Conservation (phyloP, 2,797 vertebrate genomes). For the Sitta carolinensis region DNA sequence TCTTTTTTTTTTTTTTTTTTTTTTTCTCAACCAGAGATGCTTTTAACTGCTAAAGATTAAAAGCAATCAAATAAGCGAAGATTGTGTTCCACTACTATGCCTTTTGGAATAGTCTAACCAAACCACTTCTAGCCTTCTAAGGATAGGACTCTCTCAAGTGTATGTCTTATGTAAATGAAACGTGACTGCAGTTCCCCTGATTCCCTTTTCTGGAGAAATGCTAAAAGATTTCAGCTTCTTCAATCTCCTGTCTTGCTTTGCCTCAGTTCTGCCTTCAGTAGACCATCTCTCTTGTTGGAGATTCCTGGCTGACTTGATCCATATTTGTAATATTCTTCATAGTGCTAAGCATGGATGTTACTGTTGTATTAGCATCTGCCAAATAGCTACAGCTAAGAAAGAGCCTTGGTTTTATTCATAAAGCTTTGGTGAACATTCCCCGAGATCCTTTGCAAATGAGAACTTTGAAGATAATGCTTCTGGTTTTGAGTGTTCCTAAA, state of each 20-base stretch:
- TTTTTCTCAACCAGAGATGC: background rate
- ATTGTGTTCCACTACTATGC: slow-evolving; percentile 15
- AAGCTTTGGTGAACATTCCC: background rate
- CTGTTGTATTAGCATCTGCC: background rate
- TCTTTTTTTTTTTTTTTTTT: background rate
- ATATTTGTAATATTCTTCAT: background rate
- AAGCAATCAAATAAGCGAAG: background rate
- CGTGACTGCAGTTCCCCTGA: background rate
- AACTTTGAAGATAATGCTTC: background rate
- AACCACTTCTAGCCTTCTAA: slow-evolving; percentile 11
- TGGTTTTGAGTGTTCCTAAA: background rate
- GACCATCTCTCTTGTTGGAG: background rate
- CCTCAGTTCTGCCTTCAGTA: background rate
- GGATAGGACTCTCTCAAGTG: background rate
- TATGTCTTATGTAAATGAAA: background rate
- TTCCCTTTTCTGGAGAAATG: background rate
- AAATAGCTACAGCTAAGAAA: background rate
- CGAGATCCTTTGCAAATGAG: background rate
- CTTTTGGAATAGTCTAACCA: slow-evolving; percentile 37
- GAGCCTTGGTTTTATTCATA: background rate
- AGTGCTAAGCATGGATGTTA: background rate
- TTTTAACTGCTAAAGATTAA: slow-evolving; percentile 20
- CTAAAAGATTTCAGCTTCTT: background rate
- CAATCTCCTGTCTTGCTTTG: background rate
- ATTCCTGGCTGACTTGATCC: background rate